phyloP scores from a whole-genome alignment of 1,140 invertebrate species.

The Liolophura sinensis region DNA sequence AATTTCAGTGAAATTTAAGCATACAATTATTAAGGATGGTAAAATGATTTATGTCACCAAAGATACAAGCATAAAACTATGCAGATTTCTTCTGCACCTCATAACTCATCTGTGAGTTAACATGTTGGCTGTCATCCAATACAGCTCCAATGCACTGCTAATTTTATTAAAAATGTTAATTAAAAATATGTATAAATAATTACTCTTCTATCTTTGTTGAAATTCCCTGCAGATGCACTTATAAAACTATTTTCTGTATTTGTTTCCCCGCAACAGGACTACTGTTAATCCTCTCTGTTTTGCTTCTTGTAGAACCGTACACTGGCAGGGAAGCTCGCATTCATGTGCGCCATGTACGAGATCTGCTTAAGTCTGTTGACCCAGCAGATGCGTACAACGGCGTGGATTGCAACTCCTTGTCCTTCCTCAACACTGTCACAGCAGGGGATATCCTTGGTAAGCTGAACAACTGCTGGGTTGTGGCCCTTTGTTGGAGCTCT shows the following conservation, averaged over 20 bases:
- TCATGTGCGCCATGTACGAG: conserved; percentile 94
- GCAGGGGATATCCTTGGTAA: conserved; percentile 76
- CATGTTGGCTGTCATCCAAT: too few species aligned
- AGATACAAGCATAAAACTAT: too few species aligned
- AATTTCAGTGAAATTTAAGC: too few species aligned
- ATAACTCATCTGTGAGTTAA: too few species aligned
- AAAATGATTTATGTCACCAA: too few species aligned
- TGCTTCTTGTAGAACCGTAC: conserved; percentile 84
- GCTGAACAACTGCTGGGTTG: conserved; percentile 3
- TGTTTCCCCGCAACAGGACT: not conserved
- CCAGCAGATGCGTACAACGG: conserved; percentile 94
- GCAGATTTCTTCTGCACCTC: too few species aligned
- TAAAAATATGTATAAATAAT: too few species aligned
- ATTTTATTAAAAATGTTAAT: too few species aligned
- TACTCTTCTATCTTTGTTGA: not conserved
- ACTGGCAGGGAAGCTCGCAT: conserved; percentile 96
- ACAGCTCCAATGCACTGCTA: too few species aligned
- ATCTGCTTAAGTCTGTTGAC: conserved; percentile 83
- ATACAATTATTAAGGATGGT: too few species aligned
- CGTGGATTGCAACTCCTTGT: conserved; percentile 92
- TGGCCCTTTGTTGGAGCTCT: not conserved
- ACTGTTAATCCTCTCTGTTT: conserved; percentile 39
- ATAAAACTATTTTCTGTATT: not conserved
- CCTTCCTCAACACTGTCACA: conserved; percentile 92
- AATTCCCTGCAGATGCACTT: not conserved